phyloP scores from a whole-genome alignment of 2,888 invertebrate species.

The Hylaea fasciaria region DNA sequence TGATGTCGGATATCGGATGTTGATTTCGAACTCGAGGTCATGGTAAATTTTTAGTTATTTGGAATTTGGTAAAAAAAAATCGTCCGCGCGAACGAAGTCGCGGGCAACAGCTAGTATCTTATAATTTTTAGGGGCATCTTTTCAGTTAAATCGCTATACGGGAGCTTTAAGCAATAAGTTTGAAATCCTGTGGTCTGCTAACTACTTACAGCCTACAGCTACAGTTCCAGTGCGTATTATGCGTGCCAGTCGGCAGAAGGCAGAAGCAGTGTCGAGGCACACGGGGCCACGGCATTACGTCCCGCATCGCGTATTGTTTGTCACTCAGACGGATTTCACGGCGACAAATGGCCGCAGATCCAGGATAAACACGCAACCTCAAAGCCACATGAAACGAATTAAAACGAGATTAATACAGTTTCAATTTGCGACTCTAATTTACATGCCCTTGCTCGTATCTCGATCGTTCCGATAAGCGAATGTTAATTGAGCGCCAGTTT shows the following conservation, averaged over 20 bases:
- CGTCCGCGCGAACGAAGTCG: too few species aligned
- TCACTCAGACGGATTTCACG: slow-evolving; percentile 76
- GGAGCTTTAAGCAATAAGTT: slow-evolving; percentile 1
- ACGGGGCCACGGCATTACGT: slow-evolving; percentile 74
- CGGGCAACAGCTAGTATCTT: too few species aligned
- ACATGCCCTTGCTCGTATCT: slow-evolving; percentile 34
- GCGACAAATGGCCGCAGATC: slow-evolving; percentile 79
- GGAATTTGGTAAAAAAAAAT: too few species aligned
- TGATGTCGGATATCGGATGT: too few species aligned
- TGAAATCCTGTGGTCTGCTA: slow-evolving; percentile 9
- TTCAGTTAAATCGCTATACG: background rate
- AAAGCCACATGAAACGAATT: slow-evolving; percentile 67
- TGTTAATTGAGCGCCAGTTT: slow-evolving; percentile 39
- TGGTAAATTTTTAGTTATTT: too few species aligned
- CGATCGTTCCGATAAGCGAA: slow-evolving; percentile 41
- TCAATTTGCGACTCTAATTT: slow-evolving; percentile 40
- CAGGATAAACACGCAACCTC: slow-evolving; percentile 67
- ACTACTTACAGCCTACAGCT: slow-evolving; percentile 57
- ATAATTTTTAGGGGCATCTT: background rate
- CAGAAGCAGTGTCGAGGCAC: slow-evolving; percentile 62
- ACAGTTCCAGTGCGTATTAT: slow-evolving; percentile 37
- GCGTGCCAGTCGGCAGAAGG: slow-evolving; percentile 61
- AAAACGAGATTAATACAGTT: slow-evolving; percentile 61
- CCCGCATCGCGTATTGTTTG: slow-evolving; percentile 74
- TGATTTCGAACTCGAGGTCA: too few species aligned